Percentiles rank a stretch among this genome's conserved stretches.
Conservation (phyloP, 2,888 invertebrate species). For the Hypselothyrea guttata region DNA sequence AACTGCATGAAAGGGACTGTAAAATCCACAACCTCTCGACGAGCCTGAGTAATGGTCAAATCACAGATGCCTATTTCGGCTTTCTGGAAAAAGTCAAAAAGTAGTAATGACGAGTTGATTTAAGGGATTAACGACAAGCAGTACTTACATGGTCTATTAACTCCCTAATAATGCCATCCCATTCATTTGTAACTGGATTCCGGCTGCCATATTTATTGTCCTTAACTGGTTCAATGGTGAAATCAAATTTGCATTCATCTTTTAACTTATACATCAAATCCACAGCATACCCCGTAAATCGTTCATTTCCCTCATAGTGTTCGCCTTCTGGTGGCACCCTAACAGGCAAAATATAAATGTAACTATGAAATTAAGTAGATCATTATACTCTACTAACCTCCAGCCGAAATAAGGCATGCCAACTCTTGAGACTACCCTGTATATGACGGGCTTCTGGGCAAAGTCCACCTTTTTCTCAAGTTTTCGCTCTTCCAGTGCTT, state of each 20-base stretch:
- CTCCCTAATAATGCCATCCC: conserved; percentile 90
- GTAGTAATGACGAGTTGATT: conserved; percentile 3
- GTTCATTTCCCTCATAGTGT: conserved; percentile 86
- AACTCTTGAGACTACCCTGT: conserved; percentile 87
- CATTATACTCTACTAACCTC: conserved; percentile 69
- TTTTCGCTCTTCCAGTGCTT: conserved; percentile 78
- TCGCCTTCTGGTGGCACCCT: conserved; percentile 72
- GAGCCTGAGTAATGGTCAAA: conserved; percentile 96
- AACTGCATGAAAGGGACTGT: conserved; percentile 99
- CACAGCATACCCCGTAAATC: conserved; percentile 94
- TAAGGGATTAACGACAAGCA: not conserved
- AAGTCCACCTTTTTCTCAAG: conserved; percentile 83
- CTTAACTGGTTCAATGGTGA: conserved; percentile 87
- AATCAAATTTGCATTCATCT: conserved; percentile 86
- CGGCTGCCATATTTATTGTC: conserved; percentile 89
- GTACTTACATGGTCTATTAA: conserved; percentile 88
- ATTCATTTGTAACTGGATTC: conserved; percentile 87
- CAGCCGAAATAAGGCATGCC: conserved; percentile 88
- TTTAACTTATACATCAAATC: conserved; percentile 94
- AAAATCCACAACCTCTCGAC: conserved; percentile 94
- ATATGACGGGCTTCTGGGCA: conserved; percentile 84
- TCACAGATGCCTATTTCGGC: conserved; percentile 98
- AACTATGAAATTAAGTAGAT: not conserved
- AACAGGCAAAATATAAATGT: not conserved
- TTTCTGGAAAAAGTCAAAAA: conserved; percentile 85